Base-by-base conservation (phyloP, 1,140 invertebrate genomes). In the Drosophila orena region DNA sequence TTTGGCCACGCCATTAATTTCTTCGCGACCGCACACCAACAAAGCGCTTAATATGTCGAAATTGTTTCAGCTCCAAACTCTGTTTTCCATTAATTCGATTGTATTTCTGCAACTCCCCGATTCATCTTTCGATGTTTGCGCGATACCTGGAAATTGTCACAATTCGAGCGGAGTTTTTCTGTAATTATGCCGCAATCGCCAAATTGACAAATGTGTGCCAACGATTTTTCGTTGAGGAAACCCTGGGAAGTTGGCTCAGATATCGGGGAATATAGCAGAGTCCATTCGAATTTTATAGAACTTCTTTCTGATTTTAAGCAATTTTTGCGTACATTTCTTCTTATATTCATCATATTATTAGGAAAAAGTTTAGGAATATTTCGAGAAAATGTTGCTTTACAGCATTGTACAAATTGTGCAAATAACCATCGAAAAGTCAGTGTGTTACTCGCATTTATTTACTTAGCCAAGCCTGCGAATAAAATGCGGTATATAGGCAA, bases 1-100 rank as follows among this genome's bases (percentile, higher is more conserved):
- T 83, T 74, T 61, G 59, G 60, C 73, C 52, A 58, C 44, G 57
- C 57, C 42, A 81, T 77, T 57, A 62, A 73, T 81, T 72, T 72
- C 64, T 72, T 59, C 12, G n/a, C 14, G 24, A n/a, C 24, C 47
- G 47, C 47, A 27, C 47, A 15, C 47, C 30, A 35, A 52, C 49
- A 35, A 52, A 52, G 47, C 15, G 11, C 15, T n/a, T 22, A 17
- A 42, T 34, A 43, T 68, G 64, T 68, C 30, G 64, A 68, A 68
- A 68, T 43, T 50, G 15, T 34, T 35, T 49, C 11, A 57, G 30
- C 55, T 44, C 5, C 12, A 14, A 24, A 17, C 24, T 42, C 17
- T 20, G 49, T 58, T 22, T 64, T 40, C 43, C 42, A 47, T 66
- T 34, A 61, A 40, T 43, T 64, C 46, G 62, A 66, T 42, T 40